A percentile compares a stretch with the other conserved stretches of the same genome.
These are phyloP conservation scores for Ormia ochracea DNA, from an alignment of 2,888 invertebrate species.

Conservation along the genomic window DNA sequence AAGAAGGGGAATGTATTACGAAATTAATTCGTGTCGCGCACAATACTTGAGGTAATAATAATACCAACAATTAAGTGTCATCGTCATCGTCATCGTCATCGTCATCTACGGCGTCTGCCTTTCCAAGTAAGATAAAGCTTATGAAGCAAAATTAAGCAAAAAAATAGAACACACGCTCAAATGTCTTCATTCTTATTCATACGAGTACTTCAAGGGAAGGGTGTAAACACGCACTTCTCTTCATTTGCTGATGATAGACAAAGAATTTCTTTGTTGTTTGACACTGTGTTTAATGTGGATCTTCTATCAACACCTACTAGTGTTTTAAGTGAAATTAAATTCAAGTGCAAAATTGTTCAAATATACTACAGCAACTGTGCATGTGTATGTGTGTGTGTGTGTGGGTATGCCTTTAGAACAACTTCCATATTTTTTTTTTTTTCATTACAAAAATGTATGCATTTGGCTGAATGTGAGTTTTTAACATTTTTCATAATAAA, in stretches of 20 bases:
- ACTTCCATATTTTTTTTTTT: neutral
- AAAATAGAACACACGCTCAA: neutral
- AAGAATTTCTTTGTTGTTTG: constrained; percentile 50
- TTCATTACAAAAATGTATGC: neutral
- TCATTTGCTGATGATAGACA: constrained; percentile 11
- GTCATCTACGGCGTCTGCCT: neutral
- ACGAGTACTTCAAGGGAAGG: constrained; percentile 66
- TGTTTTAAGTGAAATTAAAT: constrained; percentile 2
- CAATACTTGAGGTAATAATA: constrained; percentile 70
- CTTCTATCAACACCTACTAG: constrained; percentile 32
- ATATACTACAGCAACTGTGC: no score
- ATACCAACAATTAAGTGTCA: constrained; percentile 50
- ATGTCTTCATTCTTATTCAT: neutral
- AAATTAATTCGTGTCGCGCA: constrained; percentile 58
- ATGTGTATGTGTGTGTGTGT: neutral
- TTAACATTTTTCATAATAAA: constrained; percentile 22
- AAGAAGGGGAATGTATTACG: neutral
- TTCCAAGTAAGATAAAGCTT: constrained; percentile 29
- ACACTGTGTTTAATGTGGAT: constrained; percentile 47
- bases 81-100: neutral
- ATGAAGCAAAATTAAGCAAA: constrained; percentile 36
- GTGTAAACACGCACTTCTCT: constrained; percentile 25
- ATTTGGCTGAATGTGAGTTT: neutral
- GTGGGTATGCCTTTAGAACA: neutral
- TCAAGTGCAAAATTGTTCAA: constrained; percentile 44